phyloP scores from a whole-genome alignment of 1,140 invertebrate species.

The Drosophila arawakana region DNA sequence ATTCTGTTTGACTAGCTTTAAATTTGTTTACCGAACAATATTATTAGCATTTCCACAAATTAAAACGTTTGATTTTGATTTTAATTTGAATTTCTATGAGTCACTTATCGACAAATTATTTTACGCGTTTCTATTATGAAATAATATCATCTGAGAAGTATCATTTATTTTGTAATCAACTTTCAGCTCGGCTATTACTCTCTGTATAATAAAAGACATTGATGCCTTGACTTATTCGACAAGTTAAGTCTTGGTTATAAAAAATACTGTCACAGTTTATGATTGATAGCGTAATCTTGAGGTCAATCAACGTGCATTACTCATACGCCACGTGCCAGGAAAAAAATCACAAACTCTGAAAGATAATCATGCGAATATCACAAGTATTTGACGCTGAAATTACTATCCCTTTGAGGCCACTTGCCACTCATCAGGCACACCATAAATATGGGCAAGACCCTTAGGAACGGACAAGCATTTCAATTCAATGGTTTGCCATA shows the following conservation, averaged over 20 bases:
- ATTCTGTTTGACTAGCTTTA: not conserved
- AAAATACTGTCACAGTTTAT: slow-evolving; percentile 21
- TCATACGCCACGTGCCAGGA: not conserved
- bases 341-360: slow-evolving; percentile 3
- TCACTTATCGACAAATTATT: not conserved
- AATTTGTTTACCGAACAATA: not conserved
- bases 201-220: not conserved
- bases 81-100: not conserved
- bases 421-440: slow-evolving; percentile 16
- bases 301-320: slow-evolving; percentile 9
- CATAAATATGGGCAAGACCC: slow-evolving; percentile 15
- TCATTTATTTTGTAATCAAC: no score
- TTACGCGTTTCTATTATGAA: no score
- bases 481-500: slow-evolving; percentile 23
- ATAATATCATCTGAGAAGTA: no score
- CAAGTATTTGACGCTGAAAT: slow-evolving; percentile 13
- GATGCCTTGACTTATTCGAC: not conserved
- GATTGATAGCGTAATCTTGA: slow-evolving; percentile 3
- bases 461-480: not conserved
- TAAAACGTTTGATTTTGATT: not conserved
- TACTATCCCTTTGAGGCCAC: slow-evolving; percentile 17
- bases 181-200: not conserved
- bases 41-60: not conserved
- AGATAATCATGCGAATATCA: slow-evolving; percentile 13
- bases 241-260: not conserved